A percentile compares a stretch with the other conserved stretches of the same genome.
These are phyloP conservation scores for Scotopteryx bipunctaria DNA, from an alignment of 2,888 invertebrate species.

Conservation along the genomic window DNA sequence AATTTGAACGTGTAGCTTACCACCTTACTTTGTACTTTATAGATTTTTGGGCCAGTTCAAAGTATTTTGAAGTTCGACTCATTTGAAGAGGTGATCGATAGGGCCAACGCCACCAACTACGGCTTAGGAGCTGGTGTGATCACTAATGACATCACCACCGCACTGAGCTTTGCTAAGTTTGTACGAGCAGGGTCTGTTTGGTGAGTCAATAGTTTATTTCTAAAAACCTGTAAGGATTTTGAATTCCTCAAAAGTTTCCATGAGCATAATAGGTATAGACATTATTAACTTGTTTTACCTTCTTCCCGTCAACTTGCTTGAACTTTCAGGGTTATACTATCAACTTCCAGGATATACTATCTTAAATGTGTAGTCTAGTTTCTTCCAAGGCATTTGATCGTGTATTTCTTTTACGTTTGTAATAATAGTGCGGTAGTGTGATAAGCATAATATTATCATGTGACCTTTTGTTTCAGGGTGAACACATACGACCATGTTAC, in stretches of 20 bases:
- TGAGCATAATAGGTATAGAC: too few species aligned
- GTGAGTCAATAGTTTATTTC: constrained; percentile 69
- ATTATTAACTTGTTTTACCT: too few species aligned
- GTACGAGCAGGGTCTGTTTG: constrained; percentile 93
- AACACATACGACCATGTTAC: constrained; percentile 88
- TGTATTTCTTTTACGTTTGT: too few species aligned
- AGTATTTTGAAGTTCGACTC: constrained; percentile 92
- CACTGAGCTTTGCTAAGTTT: constrained; percentile 89
- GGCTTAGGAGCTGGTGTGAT: constrained; percentile 94
- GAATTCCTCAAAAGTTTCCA: too few species aligned
- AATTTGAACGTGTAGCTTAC: too few species aligned
- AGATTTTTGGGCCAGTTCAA: constrained; percentile 97
- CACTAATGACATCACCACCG: constrained; percentile 92
- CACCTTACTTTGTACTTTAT: constrained; percentile 31
- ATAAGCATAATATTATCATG: too few species aligned
- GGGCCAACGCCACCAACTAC: constrained; percentile 92
- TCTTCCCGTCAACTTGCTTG: too few species aligned
- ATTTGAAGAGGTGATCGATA: constrained; percentile 91
- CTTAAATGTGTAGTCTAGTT: too few species aligned
- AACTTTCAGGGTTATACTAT: too few species aligned
- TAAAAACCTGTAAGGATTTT: not conserved
- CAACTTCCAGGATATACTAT: too few species aligned
- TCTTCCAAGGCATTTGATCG: too few species aligned
- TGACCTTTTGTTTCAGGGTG: constrained; percentile 87
- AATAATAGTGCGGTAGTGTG: too few species aligned